Percentiles rank a stretch among this genome's conserved stretches.
phyloP scores from a whole-genome alignment of 1,140 invertebrate genomes.

The Armadillidium nasatum region DNA sequence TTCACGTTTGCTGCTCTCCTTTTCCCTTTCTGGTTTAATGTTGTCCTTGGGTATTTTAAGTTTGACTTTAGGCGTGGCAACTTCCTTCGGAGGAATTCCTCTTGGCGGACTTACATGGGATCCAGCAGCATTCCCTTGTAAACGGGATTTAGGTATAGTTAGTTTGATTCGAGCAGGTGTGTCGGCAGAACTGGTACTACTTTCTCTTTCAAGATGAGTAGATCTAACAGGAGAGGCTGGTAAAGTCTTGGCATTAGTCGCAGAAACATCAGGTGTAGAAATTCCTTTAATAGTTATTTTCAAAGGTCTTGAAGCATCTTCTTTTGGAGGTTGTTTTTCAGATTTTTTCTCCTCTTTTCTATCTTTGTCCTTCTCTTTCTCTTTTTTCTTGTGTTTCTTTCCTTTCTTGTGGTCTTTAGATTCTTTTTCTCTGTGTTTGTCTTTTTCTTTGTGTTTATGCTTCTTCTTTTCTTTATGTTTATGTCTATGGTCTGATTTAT shows the following conservation, averaged over 20 bases:
- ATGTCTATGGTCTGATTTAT: conserved; percentile 50
- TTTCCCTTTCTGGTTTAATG: conserved; percentile 35
- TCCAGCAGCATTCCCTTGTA: conserved; percentile 51
- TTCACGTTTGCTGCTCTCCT: conserved; percentile 41
- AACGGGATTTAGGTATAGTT: conserved; percentile 60
- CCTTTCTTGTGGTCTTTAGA: conserved; percentile 51
- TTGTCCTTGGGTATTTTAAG: conserved; percentile 46
- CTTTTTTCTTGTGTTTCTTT: conserved; percentile 45
- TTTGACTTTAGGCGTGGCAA: conserved; percentile 44
- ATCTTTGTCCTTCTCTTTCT: conserved; percentile 41
- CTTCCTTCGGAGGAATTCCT: conserved; percentile 45
- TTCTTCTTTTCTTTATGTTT: conserved; percentile 42
- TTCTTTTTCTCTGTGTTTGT: conserved; percentile 51
- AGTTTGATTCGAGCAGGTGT: conserved; percentile 56
- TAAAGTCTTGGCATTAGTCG: conserved; percentile 44
- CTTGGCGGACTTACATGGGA: conserved; percentile 39
- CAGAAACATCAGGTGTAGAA: conserved; percentile 46
- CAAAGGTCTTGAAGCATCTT: conserved; percentile 51
- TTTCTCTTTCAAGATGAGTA: neutral
- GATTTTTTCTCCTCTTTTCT: conserved; percentile 35
- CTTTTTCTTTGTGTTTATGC: conserved; percentile 63
- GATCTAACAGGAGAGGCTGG: conserved; percentile 43
- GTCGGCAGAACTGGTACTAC: conserved; percentile 33
- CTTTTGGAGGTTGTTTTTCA: conserved; percentile 24
- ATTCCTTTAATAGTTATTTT: conserved; percentile 63